Evolutionary conservation across 2,888 invertebrate genomes (phyloP).

Genomic region (Rhamphomyia laevipes): DNA sequence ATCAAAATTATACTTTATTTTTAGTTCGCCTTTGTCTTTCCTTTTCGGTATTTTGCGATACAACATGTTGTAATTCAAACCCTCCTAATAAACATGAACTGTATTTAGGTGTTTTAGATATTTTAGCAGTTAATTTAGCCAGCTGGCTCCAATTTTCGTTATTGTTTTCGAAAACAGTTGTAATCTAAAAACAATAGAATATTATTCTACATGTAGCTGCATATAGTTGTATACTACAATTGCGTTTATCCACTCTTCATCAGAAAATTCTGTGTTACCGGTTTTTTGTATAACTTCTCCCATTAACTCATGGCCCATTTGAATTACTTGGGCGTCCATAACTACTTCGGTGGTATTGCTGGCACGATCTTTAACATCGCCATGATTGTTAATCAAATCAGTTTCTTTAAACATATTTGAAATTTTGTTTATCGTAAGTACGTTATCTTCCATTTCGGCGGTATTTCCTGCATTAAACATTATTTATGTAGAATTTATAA

Average conservation of each 20-base stretch:
- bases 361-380: conserved; percentile 23
- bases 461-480: neutral
- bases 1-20: conserved; percentile 17
- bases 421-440: conserved; percentile 27
- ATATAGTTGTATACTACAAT: conserved; percentile 22
- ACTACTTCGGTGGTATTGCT: conserved; percentile 33
- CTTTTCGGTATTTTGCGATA: conserved; percentile 23
- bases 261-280: conserved; percentile 25
- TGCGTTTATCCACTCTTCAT: conserved; percentile 25
- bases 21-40: conserved; percentile 30
- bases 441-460: conserved; percentile 21
- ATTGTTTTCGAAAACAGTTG: conserved; percentile 18
- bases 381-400: conserved; percentile 23
- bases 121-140: conserved; percentile 16
- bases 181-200: conserved; percentile 12
- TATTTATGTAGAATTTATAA: neutral
- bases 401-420: conserved; percentile 22
- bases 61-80: conserved; percentile 27
- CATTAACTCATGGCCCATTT: conserved; percentile 30
- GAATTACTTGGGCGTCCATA: conserved; percentile 31
- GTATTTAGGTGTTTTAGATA: conserved; percentile 18
- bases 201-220: neutral
- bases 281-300: conserved; percentile 24
- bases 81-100: conserved; percentile 28
- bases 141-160: conserved; percentile 25